A percentile compares a stretch with the other conserved stretches of the same genome.
Evolutionary conservation across 2,888 invertebrate species (phyloP).

Genomic region (Darwinula stevensoni): DNA sequence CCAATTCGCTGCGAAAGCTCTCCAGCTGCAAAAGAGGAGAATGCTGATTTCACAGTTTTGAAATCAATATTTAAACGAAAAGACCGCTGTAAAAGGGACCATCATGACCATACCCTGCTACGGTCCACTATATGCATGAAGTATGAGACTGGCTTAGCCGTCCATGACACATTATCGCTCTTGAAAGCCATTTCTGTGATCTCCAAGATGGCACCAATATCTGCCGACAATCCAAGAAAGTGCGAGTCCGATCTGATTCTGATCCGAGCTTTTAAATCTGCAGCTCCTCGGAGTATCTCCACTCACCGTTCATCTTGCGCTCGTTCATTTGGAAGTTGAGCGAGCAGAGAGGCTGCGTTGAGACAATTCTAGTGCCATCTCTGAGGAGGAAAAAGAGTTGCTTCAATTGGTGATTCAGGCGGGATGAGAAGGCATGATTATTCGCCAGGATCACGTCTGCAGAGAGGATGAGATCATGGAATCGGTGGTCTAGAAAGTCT

Average conservation of each 20-base stretch:
- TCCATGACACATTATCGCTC: constrained; percentile 93
- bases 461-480: constrained; percentile 72
- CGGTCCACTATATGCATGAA: constrained; percentile 94
- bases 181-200: constrained; percentile 85
- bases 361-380: constrained; percentile 84
- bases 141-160: constrained; percentile 92
- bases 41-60: too few relatives aligned
- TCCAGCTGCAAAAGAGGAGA: constrained; percentile 27
- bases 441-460: constrained; percentile 94
- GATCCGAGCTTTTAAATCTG: not conserved
- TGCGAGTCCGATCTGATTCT: too few relatives aligned
- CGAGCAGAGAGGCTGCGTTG: constrained; percentile 97
- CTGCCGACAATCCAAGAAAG: constrained; percentile 12
- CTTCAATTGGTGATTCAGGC: constrained; percentile 85
- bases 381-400: constrained; percentile 82
- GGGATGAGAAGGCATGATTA: constrained; percentile 96
- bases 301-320: constrained; percentile 60
- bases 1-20: constrained; percentile 81
- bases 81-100: too few relatives aligned
- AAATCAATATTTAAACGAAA: too few relatives aligned
- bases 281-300: not conserved
- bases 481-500: constrained; percentile 72
- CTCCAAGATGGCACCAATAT: constrained; percentile 97
- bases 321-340: constrained; percentile 92
- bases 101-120: constrained; percentile 42